phyloP scores from a whole-genome alignment of 2,113 vertebrate genomes.

The Lagopus leucura region DNA sequence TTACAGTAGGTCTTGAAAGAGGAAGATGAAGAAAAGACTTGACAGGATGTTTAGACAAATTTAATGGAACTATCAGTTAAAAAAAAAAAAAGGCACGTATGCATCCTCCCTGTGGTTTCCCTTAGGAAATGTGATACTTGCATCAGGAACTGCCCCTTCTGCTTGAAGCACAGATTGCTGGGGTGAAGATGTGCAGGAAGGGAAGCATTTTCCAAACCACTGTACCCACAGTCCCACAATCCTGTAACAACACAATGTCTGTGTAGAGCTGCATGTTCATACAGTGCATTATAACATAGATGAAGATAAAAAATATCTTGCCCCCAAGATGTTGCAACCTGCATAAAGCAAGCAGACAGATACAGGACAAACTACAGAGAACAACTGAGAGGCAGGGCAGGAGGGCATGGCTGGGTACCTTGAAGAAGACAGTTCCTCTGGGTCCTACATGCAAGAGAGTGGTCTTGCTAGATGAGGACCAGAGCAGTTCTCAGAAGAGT shows the following conservation, averaged over 20 bases:
- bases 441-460: background rate
- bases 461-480: background rate
- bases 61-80: background rate
- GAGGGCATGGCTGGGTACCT: background rate
- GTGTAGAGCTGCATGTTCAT: background rate
- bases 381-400: background rate
- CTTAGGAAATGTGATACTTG: background rate
- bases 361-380: background rate
- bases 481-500: background rate
- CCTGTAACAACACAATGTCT: background rate
- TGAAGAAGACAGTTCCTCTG: rapidly evolving
- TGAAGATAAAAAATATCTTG: background rate
- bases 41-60: background rate
- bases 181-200: background rate
- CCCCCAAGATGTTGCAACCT: background rate
- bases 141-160: background rate
- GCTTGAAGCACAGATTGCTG: background rate
- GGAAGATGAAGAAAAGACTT: background rate
- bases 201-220: background rate
- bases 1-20: background rate
- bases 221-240: background rate
- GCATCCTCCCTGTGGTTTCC: background rate
- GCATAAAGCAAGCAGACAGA: background rate
- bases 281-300: background rate
- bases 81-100: background rate